Evolutionary conservation across 2,113 vertebrate genomes (phyloP).

Genomic region (Meleagris gallopavo): DNA sequence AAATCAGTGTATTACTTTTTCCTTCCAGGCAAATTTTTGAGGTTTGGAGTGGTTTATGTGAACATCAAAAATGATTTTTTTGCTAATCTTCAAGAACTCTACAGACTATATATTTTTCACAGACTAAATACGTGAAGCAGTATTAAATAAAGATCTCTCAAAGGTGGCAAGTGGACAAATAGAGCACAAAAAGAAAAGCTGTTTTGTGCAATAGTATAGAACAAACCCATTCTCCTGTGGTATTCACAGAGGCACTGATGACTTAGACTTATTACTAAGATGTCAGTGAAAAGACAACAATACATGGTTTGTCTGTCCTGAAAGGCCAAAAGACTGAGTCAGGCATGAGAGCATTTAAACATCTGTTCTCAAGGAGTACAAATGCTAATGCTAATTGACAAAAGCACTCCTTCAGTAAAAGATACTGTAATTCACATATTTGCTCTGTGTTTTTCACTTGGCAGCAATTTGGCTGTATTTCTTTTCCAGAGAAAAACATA

Average conservation of each 20-base stretch:
- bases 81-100: not conserved
- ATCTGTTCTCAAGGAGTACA: not conserved
- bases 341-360: not conserved
- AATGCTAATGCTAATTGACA: not conserved
- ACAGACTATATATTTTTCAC: not conserved
- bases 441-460: not conserved
- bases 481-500: not conserved
- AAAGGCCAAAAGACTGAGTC: slow-evolving; percentile 4
- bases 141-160: not conserved
- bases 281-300: not conserved
- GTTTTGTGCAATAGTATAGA: not conserved
- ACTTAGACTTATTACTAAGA: not conserved
- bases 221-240: not conserved
- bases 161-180: not conserved
- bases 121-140: not conserved
- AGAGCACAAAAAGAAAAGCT: not conserved
- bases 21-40: not conserved
- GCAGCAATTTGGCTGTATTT: not conserved
- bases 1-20: not conserved
- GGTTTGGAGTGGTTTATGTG: not conserved
- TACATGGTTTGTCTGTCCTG: not conserved
- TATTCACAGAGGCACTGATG: not conserved
- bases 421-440: not conserved
- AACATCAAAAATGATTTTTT: not conserved
- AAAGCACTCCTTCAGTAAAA: not conserved